Conservation (phyloP, 1,140 invertebrate species). For the Pentalonia nigronervosa region DNA sequence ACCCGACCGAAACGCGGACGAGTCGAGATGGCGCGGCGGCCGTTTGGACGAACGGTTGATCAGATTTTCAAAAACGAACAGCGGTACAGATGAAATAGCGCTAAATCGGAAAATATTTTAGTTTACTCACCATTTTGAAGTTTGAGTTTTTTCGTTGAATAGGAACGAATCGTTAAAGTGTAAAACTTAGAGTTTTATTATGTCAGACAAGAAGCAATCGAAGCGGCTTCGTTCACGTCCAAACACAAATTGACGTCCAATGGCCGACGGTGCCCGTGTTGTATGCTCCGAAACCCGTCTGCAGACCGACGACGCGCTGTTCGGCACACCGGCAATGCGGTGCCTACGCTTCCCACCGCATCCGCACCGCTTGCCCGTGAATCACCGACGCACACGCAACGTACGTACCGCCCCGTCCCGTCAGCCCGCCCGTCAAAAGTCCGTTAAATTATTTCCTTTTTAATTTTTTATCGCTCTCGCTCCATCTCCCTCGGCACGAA, state of each 20-base stretch:
- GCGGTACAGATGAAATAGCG: not conserved
- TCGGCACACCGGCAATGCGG: slow-evolving; percentile 41
- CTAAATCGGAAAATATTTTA: not conserved
- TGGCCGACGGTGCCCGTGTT: slow-evolving; percentile 13
- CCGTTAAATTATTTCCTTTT: slow-evolving; percentile 24
- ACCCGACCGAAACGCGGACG: not conserved
- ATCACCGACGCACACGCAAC: slow-evolving; percentile 37
- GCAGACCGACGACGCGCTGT: slow-evolving; percentile 43
- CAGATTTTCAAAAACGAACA: not conserved
- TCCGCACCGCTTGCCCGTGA: slow-evolving; percentile 5
- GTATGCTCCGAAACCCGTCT: slow-evolving; percentile 40
- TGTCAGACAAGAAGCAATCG: slow-evolving; percentile 47
- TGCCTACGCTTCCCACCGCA: slow-evolving; percentile 41
- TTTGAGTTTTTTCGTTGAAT: not conserved
- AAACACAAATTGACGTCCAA: slow-evolving; percentile 49
- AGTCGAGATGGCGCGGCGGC: not conserved
- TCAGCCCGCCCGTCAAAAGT: not conserved
- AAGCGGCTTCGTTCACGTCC: slow-evolving; percentile 47
- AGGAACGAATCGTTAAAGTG: not conserved
- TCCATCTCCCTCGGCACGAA: not conserved
- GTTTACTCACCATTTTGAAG: slow-evolving; percentile 48
- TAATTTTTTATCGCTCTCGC: not conserved
- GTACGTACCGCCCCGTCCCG: too few relatives aligned
- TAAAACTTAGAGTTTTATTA: slow-evolving; percentile 25
- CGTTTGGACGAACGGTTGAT: not conserved